Conservation (phyloP, 2,797 vertebrate genomes). For the Psittacula echo region DNA sequence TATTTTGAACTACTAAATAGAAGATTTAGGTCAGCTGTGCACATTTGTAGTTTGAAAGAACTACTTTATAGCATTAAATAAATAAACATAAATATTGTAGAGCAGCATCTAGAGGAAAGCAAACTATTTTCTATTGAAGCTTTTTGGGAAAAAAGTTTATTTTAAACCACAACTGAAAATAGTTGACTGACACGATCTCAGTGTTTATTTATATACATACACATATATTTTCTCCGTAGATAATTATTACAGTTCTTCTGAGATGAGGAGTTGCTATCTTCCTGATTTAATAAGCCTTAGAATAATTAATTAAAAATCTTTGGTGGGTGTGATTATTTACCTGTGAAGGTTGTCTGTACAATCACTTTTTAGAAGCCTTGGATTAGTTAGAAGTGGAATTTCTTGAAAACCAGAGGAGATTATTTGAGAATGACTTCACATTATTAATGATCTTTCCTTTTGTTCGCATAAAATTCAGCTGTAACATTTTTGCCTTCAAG, state of each 20-base stretch:
- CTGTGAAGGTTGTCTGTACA: background rate
- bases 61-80: background rate
- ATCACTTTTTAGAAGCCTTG: background rate
- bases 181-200: background rate
- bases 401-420: background rate
- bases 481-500: background rate
- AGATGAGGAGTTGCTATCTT: background rate
- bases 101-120: background rate
- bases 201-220: constrained; percentile 4
- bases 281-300: constrained; percentile 27
- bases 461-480: background rate
- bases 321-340: constrained; percentile 9
- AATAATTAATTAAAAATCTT: constrained; percentile 39
- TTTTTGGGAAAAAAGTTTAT: background rate
- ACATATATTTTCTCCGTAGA: constrained; percentile 20
- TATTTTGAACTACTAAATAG: constrained; percentile 16
- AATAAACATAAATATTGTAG: background rate
- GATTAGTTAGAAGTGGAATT: background rate
- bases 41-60: background rate
- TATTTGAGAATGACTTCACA: background rate
- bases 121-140: background rate
- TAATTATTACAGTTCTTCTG: constrained; percentile 56
- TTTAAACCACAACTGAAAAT: constrained; percentile 34
- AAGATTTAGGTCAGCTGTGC: background rate
- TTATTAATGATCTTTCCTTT: background rate